Conservation (phyloP, 2,797 vertebrate species). For the Monodelphis domestica region DNA sequence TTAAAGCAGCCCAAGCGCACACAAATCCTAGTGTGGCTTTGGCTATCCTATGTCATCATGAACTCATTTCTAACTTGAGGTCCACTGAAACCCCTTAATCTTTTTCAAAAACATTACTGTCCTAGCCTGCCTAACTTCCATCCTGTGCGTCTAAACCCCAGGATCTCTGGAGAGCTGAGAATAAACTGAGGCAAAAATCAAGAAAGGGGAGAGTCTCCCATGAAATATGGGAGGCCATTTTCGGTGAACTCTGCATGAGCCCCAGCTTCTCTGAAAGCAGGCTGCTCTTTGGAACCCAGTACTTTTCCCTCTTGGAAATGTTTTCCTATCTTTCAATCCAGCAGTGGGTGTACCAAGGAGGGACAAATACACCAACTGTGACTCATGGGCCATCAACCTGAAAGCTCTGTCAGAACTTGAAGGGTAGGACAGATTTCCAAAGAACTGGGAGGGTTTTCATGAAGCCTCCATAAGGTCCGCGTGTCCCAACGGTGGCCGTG, state of each 20-base stretch:
- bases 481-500: constrained; percentile 41
- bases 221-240: neutral
- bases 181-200: neutral
- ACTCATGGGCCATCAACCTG: neutral
- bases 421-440: constrained; percentile 49
- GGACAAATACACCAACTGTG: constrained; percentile 26
- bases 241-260: neutral
- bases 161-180: no score
- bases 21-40: neutral
- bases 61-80: neutral
- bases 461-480: constrained; percentile 24
- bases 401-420: constrained; percentile 52
- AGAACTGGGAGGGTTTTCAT: constrained; percentile 56
- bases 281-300: accelerated
- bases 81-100: neutral
- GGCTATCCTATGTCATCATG: neutral
- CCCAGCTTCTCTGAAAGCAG: accelerated
- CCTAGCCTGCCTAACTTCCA: no score
- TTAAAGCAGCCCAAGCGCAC: neutral
- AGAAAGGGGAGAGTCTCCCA: neutral
- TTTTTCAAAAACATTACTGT: neutral
- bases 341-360: neutral
- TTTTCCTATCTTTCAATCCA: constrained; percentile 16
- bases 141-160: no score
- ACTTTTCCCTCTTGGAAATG: constrained; percentile 9